Evolutionary conservation across 2,888 invertebrate genomes (phyloP).

Genomic region (Himalopsyche japonica): DNA sequence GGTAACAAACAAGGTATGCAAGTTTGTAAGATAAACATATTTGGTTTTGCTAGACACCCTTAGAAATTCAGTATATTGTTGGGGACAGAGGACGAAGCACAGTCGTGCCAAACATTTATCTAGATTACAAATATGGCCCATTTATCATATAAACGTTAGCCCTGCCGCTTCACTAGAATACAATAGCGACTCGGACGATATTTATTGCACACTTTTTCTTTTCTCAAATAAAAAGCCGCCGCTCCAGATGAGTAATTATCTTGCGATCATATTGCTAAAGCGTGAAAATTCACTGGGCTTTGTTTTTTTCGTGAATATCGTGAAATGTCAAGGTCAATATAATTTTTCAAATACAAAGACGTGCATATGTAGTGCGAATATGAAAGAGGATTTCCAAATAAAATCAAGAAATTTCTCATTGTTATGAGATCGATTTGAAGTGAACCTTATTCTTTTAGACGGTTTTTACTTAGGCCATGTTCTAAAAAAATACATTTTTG

Average conservation of each 20-base stretch:
- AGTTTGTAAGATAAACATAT: not conserved
- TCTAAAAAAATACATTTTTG: no score
- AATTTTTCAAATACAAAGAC: not conserved
- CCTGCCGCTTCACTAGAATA: conserved; percentile 37
- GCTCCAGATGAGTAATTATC: not conserved
- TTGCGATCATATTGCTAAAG: not conserved
- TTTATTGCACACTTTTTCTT: conserved; percentile 39
- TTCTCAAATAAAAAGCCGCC: not conserved
- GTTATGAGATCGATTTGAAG: no score
- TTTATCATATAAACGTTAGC: conserved; percentile 40
- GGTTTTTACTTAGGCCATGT: no score
- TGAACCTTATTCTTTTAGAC: no score
- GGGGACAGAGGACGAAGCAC: conserved; percentile 26
- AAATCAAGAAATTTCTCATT: no score
- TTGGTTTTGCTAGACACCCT: conserved; percentile 18
- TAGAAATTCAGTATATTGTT: conserved; percentile 32
- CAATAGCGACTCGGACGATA: conserved; percentile 38
- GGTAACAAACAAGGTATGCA: not conserved
- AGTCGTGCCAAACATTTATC: conserved; percentile 39
- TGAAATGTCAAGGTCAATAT: not conserved
- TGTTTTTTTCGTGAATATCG: not conserved
- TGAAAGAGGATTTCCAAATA: not conserved
- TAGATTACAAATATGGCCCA: conserved; percentile 41
- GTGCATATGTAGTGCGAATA: not conserved
- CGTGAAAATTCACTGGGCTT: not conserved